These are phyloP conservation scores for Tachysurus vachellii DNA, from an alignment of 2,113 vertebrate genomes.

Conservation along the genomic window DNA sequence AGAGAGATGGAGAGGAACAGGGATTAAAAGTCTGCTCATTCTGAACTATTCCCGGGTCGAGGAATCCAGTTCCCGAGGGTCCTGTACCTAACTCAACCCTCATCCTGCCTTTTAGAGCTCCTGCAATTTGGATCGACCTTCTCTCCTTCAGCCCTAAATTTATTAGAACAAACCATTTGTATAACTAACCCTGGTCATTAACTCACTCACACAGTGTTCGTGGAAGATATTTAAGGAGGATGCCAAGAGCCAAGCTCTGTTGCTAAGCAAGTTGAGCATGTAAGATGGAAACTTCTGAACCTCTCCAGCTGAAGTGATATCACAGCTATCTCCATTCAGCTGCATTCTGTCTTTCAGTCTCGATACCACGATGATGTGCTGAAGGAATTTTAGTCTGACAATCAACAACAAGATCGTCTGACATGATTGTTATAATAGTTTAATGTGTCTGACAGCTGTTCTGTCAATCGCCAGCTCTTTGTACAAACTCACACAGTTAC, in stretches of 20 bases:
- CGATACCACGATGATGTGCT: neutral
- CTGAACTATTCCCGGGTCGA: slow-evolving; percentile 76
- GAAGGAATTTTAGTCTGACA: neutral
- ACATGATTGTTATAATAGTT: no score
- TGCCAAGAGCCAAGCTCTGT: slow-evolving; percentile 29
- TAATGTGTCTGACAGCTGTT: neutral
- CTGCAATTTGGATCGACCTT: slow-evolving; percentile 59
- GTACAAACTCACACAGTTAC: neutral
- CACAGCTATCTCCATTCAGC: neutral
- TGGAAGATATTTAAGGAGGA: slow-evolving; percentile 26
- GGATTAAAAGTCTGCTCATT: slow-evolving; percentile 78
- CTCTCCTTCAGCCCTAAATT: slow-evolving; percentile 67
- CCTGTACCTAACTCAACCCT: slow-evolving; percentile 55
- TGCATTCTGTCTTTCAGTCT: neutral
- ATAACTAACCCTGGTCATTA: slow-evolving; percentile 20
- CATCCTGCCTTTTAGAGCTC: slow-evolving; percentile 64
- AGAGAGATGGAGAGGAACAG: slow-evolving; percentile 50
- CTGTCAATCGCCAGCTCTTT: neutral
- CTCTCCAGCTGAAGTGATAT: neutral
- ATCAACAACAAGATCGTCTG: neutral
- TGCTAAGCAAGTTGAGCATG: neutral
- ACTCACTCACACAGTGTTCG: neutral
- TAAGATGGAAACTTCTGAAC: neutral
- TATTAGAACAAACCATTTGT: slow-evolving; percentile 65
- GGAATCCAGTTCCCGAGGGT: slow-evolving; percentile 70